These are phyloP conservation scores for Euplagia quadripunctaria DNA, from an alignment of 2,888 invertebrate genomes.

Conservation along the genomic window DNA sequence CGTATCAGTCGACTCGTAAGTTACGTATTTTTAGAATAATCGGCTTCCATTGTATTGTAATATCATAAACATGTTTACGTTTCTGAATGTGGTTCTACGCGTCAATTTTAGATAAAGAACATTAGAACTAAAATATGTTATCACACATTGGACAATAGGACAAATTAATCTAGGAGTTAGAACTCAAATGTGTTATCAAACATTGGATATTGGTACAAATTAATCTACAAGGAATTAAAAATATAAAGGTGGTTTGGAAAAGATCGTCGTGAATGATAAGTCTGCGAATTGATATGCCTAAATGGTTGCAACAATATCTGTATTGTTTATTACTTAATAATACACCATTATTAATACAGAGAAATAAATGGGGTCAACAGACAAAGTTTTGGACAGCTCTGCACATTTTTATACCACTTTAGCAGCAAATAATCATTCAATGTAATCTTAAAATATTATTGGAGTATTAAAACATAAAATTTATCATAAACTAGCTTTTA, in stretches of 20 bases:
- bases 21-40: slow-evolving; percentile 2
- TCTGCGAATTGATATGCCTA: not conserved
- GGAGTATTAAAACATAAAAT: too few relatives aligned
- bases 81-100: not conserved
- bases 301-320: too few relatives aligned
- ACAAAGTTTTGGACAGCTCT: too few relatives aligned
- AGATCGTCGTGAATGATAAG: not conserved
- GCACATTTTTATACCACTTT: too few relatives aligned
- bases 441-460: too few relatives aligned
- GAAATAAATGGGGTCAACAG: too few relatives aligned
- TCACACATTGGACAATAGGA: not conserved
- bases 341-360: too few relatives aligned
- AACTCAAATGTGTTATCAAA: not conserved
- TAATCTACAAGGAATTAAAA: not conserved
- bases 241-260: not conserved
- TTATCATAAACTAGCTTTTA: too few relatives aligned
- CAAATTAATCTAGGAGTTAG: slow-evolving; percentile 3
- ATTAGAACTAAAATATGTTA: not conserved
- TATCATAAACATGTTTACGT: not conserved
- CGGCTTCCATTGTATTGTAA: slow-evolving; percentile 1
- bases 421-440: too few relatives aligned
- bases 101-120: not conserved
- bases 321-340: too few relatives aligned
- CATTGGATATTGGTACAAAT: not conserved
- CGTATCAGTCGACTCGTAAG: too few relatives aligned